These are phyloP conservation scores for Peromyscus nudipes DNA, from an alignment of 2,797 vertebrate genomes.

Conservation along the genomic window DNA sequence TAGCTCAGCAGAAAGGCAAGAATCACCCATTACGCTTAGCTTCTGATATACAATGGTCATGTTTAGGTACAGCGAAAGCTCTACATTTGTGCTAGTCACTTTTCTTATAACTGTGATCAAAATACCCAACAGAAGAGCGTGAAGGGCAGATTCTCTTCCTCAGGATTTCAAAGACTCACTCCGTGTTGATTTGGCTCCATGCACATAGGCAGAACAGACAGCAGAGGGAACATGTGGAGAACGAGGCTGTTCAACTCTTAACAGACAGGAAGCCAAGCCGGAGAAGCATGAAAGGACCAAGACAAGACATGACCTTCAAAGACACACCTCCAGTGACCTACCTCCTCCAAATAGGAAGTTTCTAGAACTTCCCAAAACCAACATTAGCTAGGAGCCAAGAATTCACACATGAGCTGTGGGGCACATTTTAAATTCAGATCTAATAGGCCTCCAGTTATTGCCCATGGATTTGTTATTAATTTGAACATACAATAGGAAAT, in stretches of 20 bases:
- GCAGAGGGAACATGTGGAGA: background rate
- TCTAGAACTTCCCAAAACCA: background rate
- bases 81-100: background rate
- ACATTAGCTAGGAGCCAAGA: background rate
- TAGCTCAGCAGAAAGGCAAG: background rate
- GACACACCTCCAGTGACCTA: background rate
- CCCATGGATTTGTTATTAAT: background rate
- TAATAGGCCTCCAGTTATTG: background rate
- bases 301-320: background rate
- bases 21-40: background rate
- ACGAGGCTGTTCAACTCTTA: background rate
- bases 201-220: background rate
- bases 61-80: background rate
- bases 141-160: background rate
- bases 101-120: background rate
- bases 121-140: background rate
- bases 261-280: background rate
- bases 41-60: background rate
- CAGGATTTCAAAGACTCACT: background rate
- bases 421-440: background rate
- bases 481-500: background rate
- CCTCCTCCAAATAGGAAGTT: background rate
- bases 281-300: background rate
- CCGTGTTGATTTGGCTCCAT: fast-evolving
- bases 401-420: background rate